Percentiles rank a stretch among this genome's conserved stretches.
These are phyloP conservation scores for Artemia sinica DNA, from an alignment of 2,888 invertebrate genomes.

Conservation along the genomic window DNA sequence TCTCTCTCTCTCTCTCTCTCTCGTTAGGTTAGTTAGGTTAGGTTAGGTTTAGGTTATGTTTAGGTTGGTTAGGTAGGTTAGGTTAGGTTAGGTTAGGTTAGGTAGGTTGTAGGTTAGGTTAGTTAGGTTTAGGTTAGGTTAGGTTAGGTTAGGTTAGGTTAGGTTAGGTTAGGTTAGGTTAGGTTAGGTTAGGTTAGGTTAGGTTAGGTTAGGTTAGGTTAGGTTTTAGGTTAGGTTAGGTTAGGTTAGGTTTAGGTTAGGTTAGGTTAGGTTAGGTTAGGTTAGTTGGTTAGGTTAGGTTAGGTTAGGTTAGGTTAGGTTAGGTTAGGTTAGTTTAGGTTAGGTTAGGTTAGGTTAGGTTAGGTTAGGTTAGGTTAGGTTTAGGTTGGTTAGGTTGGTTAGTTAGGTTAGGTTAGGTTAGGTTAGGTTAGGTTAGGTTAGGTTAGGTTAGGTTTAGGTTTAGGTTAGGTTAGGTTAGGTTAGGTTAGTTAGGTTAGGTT, in stretches of 20 bases:
- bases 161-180: conserved; percentile 29
- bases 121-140: conserved; percentile 23
- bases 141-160: conserved; percentile 25
- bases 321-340: conserved; percentile 26
- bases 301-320: conserved; percentile 25
- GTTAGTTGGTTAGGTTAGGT: conserved; percentile 26
- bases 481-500: conserved; percentile 16
- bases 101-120: conserved; percentile 23
- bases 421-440: conserved; percentile 27
- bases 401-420: conserved; percentile 26
- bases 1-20: no score
- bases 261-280: conserved; percentile 30
- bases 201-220: conserved; percentile 24
- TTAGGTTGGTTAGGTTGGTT: conserved; percentile 26
- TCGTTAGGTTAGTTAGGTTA: conserved; percentile 31
- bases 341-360: conserved; percentile 25
- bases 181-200: conserved; percentile 29
- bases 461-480: conserved; percentile 20
- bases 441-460: conserved; percentile 27
- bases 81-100: conserved; percentile 23
- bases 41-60: conserved; percentile 26
- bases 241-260: conserved; percentile 28
- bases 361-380: conserved; percentile 24
- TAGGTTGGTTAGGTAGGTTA: conserved; percentile 24
- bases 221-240: conserved; percentile 28